A percentile compares a stretch with the other conserved stretches of the same genome.
Conservation (phyloP, 2,888 invertebrate species). For the Campoplex capitator region DNA sequence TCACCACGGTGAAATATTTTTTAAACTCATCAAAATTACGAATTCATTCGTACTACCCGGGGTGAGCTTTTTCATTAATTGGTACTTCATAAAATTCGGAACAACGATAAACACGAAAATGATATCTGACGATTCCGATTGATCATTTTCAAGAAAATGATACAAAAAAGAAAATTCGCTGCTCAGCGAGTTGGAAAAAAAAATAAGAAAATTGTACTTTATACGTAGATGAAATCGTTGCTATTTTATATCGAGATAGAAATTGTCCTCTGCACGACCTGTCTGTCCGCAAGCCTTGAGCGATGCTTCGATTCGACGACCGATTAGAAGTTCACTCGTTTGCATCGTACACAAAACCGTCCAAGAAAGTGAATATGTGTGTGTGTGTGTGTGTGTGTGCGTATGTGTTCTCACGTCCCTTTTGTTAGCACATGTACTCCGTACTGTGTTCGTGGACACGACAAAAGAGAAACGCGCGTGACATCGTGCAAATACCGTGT, state of each 20-base stretch:
- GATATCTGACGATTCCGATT: not conserved
- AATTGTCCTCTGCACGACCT: constrained; percentile 40
- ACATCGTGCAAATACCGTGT: constrained; percentile 62
- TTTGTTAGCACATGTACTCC: constrained; percentile 13
- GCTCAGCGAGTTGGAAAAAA: not conserved
- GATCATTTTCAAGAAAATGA: not conserved
- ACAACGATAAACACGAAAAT: not conserved
- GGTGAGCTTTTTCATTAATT: not conserved
- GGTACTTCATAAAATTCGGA: not conserved
- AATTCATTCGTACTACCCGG: not conserved
- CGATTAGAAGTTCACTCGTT: constrained; percentile 65
- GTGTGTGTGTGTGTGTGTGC: not conserved
- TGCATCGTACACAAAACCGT: constrained; percentile 56
- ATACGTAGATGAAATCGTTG: not conserved
- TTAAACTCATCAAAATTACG: not conserved
- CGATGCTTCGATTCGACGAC: constrained; percentile 61
- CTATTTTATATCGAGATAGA: constrained; percentile 22
- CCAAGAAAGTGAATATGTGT: constrained; percentile 13
- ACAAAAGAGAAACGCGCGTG: constrained; percentile 48
- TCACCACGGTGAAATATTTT: not conserved
- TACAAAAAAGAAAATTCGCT: not conserved
- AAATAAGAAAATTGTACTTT: not conserved
- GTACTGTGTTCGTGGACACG: constrained; percentile 20
- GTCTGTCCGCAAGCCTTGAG: constrained; percentile 53
- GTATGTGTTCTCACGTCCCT: not conserved